phyloP scores from a whole-genome alignment of 2,888 invertebrate species.

The Perizoma affinitatum region DNA sequence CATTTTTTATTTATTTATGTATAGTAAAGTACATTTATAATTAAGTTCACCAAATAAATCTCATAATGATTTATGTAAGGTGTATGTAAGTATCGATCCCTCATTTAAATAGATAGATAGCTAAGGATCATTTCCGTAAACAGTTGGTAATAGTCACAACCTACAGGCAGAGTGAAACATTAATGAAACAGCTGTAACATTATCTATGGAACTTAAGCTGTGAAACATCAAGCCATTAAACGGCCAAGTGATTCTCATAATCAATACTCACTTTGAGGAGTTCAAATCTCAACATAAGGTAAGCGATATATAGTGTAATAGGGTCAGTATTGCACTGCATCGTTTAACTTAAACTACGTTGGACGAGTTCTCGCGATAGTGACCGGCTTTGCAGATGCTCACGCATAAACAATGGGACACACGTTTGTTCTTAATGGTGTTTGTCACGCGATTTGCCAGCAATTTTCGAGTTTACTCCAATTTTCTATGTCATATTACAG shows the following conservation, averaged over 20 bases:
- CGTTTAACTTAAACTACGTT: conserved; percentile 6
- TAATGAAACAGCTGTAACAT: not conserved
- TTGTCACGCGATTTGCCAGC: conserved; percentile 41
- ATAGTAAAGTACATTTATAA: too few relatives aligned
- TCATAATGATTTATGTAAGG: too few relatives aligned
- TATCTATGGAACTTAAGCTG: conserved; percentile 4
- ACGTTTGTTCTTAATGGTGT: conserved; percentile 46
- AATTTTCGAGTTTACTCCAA: conserved; percentile 44
- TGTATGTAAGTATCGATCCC: too few relatives aligned
- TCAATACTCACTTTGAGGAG: too few relatives aligned
- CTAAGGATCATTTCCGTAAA: too few relatives aligned
- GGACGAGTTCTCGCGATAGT: conserved; percentile 26
- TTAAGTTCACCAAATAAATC: too few relatives aligned
- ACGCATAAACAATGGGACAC: conserved; percentile 48
- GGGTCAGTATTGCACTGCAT: conserved; percentile 1
- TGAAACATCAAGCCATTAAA: conserved; percentile 51
- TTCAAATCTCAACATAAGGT: too few relatives aligned
- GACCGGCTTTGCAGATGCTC: conserved; percentile 40
- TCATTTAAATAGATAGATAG: too few relatives aligned
- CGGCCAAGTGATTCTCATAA: conserved; percentile 51
- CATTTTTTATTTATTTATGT: too few relatives aligned
- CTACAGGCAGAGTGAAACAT: too few relatives aligned
- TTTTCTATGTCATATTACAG: conserved; percentile 26
- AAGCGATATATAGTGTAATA: too few relatives aligned
- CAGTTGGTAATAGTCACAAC: too few relatives aligned